phyloP scores from a whole-genome alignment of 1,140 invertebrate genomes.

The Oreohelix idahoensis region DNA sequence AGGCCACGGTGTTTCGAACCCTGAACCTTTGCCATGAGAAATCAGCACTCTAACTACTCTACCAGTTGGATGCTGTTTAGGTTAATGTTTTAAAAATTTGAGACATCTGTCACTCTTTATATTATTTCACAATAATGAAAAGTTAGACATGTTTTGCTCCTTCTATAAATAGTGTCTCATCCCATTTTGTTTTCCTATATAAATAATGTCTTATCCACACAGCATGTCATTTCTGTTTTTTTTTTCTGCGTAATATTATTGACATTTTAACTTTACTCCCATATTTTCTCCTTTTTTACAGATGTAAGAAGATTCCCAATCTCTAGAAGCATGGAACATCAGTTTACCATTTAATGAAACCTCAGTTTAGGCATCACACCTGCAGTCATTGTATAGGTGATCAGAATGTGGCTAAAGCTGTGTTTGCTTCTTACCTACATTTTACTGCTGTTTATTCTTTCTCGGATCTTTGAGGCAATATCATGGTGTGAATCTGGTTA shows the following conservation, averaged over 20 bases:
- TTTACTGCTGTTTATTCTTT: constrained; percentile 69
- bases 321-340: not conserved
- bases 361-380: not conserved
- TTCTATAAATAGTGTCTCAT: too few relatives aligned
- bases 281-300: not conserved
- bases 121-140: too few relatives aligned
- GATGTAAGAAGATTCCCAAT: not conserved
- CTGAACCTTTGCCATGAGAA: too few relatives aligned
- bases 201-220: too few relatives aligned
- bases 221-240: not conserved
- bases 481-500: constrained; percentile 70
- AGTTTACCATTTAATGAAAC: not conserved
- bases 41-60: too few relatives aligned
- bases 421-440: constrained; percentile 71
- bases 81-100: too few relatives aligned
- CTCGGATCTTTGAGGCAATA: constrained; percentile 71
- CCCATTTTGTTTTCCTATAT: too few relatives aligned
- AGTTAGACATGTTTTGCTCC: too few relatives aligned
- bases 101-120: too few relatives aligned
- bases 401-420: constrained; percentile 71
- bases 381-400: not conserved
- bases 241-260: not conserved
- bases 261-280: not conserved
- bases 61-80: too few relatives aligned
- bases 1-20: too few relatives aligned